These are phyloP conservation scores for Mobula hypostoma DNA, from an alignment of 2,113 vertebrate genomes.

Conservation along the genomic window DNA sequence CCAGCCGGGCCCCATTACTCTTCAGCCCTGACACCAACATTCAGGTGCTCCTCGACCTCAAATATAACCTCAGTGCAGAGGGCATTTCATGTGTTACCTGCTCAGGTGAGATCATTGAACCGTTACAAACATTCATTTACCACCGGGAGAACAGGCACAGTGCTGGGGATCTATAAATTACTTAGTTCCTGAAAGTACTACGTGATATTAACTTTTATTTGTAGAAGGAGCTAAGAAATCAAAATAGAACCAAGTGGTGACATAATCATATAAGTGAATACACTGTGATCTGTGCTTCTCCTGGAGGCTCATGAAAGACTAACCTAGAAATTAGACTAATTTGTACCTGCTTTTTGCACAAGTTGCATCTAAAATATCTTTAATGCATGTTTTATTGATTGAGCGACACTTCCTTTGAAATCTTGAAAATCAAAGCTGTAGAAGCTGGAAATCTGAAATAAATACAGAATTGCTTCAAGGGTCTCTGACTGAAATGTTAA, in stretches of 20 bases:
- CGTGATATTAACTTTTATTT: neutral
- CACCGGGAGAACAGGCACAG: neutral
- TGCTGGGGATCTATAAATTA: neutral
- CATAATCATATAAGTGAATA: neutral
- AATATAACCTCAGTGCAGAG: constrained; percentile 91
- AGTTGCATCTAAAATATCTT: too few species aligned
- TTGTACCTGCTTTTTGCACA: too few species aligned
- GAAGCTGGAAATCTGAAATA: too few species aligned
- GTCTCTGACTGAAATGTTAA: too few species aligned
- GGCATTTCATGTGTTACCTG: constrained; percentile 92
- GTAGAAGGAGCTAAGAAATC: neutral
- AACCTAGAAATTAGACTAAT: too few species aligned
- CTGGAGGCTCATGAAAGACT: too few species aligned
- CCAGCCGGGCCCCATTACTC: constrained; percentile 81
- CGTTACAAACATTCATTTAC: neutral
- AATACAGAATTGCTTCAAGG: too few species aligned
- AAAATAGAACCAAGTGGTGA: neutral
- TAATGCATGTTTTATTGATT: too few species aligned
- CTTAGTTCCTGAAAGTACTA: neutral
- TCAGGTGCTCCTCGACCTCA: constrained; percentile 84
- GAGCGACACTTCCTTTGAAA: too few species aligned
- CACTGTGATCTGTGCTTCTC: neutral
- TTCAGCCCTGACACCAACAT: constrained; percentile 90
- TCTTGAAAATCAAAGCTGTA: too few species aligned
- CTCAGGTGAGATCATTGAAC: constrained; percentile 68